Evolutionary conservation across 2,113 vertebrate species (phyloP).

Genomic region (Cebus imitator): DNA sequence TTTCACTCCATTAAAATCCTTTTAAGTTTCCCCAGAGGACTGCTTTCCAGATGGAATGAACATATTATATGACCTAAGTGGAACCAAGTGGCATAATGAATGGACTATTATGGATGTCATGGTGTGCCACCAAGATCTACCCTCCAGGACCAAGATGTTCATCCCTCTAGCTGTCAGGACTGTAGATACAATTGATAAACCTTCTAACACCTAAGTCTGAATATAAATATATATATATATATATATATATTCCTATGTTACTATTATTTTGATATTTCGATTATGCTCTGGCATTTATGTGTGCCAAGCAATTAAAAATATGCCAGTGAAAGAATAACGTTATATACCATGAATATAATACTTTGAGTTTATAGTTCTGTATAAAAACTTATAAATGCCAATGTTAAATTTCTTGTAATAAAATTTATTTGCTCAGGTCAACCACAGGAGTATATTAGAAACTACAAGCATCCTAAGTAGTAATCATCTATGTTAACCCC

Average conservation of each 20-base stretch:
- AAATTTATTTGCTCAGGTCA: background rate
- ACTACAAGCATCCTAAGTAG: background rate
- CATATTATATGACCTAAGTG: background rate
- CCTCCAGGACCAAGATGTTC: background rate
- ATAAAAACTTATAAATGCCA: background rate
- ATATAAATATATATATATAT: background rate
- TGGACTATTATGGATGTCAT: background rate
- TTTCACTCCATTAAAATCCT: background rate
- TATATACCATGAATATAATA: background rate
- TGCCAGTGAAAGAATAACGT: background rate
- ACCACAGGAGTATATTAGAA: background rate
- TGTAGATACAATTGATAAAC: background rate
- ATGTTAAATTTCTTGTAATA: constrained; percentile 2
- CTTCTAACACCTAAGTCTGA: background rate
- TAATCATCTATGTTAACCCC: background rate
- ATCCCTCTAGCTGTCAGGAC: background rate
- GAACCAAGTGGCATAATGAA: background rate
- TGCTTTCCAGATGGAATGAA: background rate
- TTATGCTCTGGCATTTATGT: background rate
- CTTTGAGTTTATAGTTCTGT: background rate
- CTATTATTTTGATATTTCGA: background rate
- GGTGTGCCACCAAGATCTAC: background rate
- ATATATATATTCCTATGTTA: background rate
- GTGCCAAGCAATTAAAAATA: background rate
- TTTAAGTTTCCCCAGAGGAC: background rate